These are phyloP conservation scores for Dasysyrphus tricinctus DNA, from an alignment of 2,888 invertebrate species.

Conservation along the genomic window DNA sequence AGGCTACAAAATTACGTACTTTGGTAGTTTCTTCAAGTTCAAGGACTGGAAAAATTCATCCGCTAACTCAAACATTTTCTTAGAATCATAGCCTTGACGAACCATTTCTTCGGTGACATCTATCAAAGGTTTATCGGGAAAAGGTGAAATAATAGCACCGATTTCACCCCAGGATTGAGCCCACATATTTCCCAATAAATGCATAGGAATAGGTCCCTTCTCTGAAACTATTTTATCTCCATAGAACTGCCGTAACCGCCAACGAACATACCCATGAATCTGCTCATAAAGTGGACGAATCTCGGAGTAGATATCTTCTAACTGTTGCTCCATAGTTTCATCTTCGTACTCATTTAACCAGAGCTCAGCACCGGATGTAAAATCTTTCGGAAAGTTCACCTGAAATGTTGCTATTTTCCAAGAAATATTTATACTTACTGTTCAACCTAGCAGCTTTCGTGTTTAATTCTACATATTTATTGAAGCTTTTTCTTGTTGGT, in stretches of 20 bases:
- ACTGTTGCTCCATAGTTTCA: constrained; percentile 87
- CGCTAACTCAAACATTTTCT: constrained; percentile 92
- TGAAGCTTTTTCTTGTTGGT: constrained; percentile 86
- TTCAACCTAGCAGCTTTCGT: constrained; percentile 90
- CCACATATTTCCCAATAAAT: constrained; percentile 93
- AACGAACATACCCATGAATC: constrained; percentile 92
- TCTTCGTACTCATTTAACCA: constrained; percentile 91
- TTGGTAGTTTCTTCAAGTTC: constrained; percentile 91
- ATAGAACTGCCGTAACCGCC: constrained; percentile 88
- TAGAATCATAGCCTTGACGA: constrained; percentile 89
- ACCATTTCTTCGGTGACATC: constrained; percentile 90
- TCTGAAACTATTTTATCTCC: constrained; percentile 87
- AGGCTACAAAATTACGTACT: constrained; percentile 71
- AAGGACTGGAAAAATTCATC: constrained; percentile 94
- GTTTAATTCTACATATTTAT: constrained; percentile 87
- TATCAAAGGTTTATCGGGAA: constrained; percentile 88
- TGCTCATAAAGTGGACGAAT: constrained; percentile 92
- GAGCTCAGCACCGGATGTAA: constrained; percentile 87
- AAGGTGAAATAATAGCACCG: constrained; percentile 87
- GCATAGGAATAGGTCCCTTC: constrained; percentile 90
- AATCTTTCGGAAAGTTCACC: constrained; percentile 84
- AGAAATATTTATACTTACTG: constrained; percentile 83
- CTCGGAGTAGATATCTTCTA: constrained; percentile 89
- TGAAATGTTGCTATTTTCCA: not conserved
- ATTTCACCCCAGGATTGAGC: constrained; percentile 89